phyloP scores from a whole-genome alignment of 2,113 vertebrate genomes.

The Hippocampus zosterae region DNA sequence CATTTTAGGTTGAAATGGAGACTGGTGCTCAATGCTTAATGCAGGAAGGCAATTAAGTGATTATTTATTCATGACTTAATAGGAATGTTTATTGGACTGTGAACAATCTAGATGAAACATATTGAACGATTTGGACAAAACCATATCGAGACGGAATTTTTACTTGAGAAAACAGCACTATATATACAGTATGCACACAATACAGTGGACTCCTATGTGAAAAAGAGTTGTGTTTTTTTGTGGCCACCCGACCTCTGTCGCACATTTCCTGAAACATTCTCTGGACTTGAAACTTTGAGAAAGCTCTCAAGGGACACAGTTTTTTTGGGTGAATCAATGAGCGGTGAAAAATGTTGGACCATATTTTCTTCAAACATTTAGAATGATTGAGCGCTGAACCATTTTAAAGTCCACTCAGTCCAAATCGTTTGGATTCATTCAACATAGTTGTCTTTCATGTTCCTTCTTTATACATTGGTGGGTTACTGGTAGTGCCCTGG shows the following conservation, averaged over 20 bases:
- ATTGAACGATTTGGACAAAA: background rate
- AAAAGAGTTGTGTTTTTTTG: background rate
- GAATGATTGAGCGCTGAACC: too few relatives aligned
- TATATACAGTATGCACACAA: background rate
- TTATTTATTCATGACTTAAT: background rate
- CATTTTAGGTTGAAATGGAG: slow-evolving; percentile 1
- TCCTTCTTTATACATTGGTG: too few relatives aligned
- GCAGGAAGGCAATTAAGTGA: background rate
- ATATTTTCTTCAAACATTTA: background rate
- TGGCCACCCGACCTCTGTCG: background rate
- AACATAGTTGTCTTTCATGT: too few relatives aligned
- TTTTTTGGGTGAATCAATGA: background rate
- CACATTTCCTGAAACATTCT: background rate
- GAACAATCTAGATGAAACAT: background rate
- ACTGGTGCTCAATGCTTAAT: background rate
- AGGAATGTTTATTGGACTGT: background rate
- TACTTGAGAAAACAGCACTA: background rate
- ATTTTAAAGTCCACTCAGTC: too few relatives aligned
- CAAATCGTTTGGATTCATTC: too few relatives aligned
- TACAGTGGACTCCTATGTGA: slow-evolving; percentile 1
- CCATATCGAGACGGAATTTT: background rate
- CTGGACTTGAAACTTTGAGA: background rate
- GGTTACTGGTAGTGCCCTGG: too few relatives aligned
- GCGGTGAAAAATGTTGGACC: background rate
- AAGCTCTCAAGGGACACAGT: background rate